Conservation (phyloP, 2,113 vertebrate genomes). For the Arvicanthis niloticus region DNA sequence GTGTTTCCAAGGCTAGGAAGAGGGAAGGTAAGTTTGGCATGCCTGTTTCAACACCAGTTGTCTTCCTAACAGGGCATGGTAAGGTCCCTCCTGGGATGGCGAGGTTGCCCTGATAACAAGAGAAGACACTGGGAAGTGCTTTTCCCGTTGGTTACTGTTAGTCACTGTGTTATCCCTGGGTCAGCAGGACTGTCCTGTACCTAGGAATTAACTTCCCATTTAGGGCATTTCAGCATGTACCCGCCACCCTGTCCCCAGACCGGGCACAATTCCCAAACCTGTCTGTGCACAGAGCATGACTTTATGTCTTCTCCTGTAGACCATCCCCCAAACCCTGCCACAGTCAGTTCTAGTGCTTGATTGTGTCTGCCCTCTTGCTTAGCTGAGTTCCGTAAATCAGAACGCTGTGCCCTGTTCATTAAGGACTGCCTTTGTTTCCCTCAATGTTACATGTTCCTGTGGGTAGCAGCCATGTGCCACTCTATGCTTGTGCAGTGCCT, state of each 20-base stretch:
- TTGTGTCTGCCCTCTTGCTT: no score
- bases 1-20: not conserved
- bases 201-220: not conserved
- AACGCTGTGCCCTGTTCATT: not conserved
- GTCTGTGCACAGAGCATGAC: not conserved
- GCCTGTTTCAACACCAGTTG: not conserved
- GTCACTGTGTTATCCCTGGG: not conserved
- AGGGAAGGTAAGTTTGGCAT: not conserved
- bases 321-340: no score
- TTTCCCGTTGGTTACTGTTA: not conserved
- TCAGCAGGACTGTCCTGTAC: not conserved
- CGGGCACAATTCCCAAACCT: not conserved
- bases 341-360: not conserved
- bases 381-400: not conserved
- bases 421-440: not conserved
- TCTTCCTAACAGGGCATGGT: fast-evolving
- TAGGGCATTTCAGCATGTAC: not conserved
- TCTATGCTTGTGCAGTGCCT: no score
- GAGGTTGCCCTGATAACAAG: no score
- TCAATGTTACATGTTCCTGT: fast-evolving
- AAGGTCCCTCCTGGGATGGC: not conserved
- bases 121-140: fast-evolving
- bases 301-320: not conserved
- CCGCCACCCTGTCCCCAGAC: not conserved
- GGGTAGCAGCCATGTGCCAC: fast-evolving